Base-by-base conservation (phyloP, 2,113 vertebrate genomes). In the Dasyornis broadbenti region DNA sequence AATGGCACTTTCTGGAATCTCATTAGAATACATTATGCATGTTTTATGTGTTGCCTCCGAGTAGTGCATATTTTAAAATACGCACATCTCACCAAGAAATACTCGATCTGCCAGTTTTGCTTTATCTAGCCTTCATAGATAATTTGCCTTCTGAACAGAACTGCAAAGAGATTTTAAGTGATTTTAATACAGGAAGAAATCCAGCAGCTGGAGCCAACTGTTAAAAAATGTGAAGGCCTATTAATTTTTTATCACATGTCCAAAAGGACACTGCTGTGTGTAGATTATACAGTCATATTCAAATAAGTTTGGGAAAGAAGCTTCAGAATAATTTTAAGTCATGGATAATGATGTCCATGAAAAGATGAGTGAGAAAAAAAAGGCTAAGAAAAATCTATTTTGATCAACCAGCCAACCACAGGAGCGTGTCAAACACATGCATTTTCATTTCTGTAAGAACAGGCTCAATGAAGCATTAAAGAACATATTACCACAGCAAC, bases 361-460 rank as follows among this genome's bases (percentile, higher is more conserved):
- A 98, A 96, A 97, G 75, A 95, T 22, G 78, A 93, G 64, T 68
- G 83, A 92, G 68, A 96, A 91, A 90, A 95, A 90, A 95, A 94
- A 86, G 13, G 83, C 87, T 75, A 71, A 69, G 82, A 80, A 91
- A 94, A 96, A 97, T 96, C 72, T 96, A 77, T 97, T 97, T 97
- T 97, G 86, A 97, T 97, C 96, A 97, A 92, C 80, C 73, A 95
- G 89, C 50, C 65, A 73, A 89, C 93, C 96, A 70, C 59, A 75
- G 63, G 94, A 97, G 91, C 35, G 9, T 96, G 90, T 97, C 95
- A 96, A 97, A 96, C 85, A 96, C 92, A 96, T 96, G 94, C 86
- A 96, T 98, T 98, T 98, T 97, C 96, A 98, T 97, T 98, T 94
- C 68, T 80, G 87, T 66, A 80, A 94, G 95, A 97, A 82, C 81